Conservation (phyloP, 1,140 invertebrate species). For the Papilio helenus region DNA sequence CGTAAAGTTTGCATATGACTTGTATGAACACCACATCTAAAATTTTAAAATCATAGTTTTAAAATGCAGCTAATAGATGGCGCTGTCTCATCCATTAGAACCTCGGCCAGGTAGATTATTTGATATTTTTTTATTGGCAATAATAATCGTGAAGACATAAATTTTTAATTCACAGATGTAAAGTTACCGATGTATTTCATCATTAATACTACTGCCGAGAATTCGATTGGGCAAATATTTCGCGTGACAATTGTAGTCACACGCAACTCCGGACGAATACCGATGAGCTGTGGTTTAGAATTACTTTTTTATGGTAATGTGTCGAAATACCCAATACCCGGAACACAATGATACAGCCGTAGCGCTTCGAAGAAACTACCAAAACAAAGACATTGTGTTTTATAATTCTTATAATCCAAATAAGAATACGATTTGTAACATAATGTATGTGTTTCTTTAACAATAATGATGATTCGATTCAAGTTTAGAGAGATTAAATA, state of each 20-base stretch:
- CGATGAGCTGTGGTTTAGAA: slow-evolving; percentile 59
- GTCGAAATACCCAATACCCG: slow-evolving; percentile 44
- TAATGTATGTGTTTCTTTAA: neutral
- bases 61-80: too few species aligned
- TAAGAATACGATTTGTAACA: neutral
- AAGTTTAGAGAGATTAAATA: too few species aligned
- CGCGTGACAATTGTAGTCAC: slow-evolving; percentile 56
- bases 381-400: slow-evolving; percentile 18
- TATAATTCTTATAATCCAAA: slow-evolving; percentile 4
- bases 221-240: slow-evolving; percentile 50
- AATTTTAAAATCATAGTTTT: too few species aligned
- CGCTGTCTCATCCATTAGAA: too few species aligned
- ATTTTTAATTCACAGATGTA: neutral
- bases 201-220: neutral
- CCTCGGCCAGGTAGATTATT: too few species aligned
- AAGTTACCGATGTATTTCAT: neutral
- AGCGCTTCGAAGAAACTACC: neutral
- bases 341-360: slow-evolving; percentile 30
- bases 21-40: too few species aligned
- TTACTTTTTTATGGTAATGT: slow-evolving; percentile 59
- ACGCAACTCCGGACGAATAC: slow-evolving; percentile 62
- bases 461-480: neutral
- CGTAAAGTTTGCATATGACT: too few species aligned
- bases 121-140: neutral
- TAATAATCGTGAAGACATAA: neutral